Conservation (phyloP, 2,888 invertebrate genomes). For the Ophion costatus region DNA sequence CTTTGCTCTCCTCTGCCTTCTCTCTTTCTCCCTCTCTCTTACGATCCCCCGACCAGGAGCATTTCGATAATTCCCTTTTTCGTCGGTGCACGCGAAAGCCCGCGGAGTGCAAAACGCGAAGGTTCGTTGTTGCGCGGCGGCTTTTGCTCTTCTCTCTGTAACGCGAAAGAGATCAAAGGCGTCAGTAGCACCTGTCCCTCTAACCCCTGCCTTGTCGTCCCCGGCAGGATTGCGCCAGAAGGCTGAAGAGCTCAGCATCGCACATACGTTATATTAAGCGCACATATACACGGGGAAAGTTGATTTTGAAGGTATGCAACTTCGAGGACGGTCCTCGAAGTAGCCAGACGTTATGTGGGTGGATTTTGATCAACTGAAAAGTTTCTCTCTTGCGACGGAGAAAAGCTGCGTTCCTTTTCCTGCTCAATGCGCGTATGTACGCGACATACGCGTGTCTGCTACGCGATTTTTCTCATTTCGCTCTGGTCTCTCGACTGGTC, state of each 20-base stretch:
- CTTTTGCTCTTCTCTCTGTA: conserved; percentile 76
- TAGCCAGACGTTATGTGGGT: not conserved
- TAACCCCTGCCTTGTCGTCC: conserved; percentile 81
- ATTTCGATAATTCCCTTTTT: conserved; percentile 81
- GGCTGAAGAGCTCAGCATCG: conserved; percentile 66
- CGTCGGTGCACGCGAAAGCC: conserved; percentile 64
- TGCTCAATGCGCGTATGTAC: conserved; percentile 60
- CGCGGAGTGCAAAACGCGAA: conserved; percentile 28
- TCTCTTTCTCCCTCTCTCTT: not conserved
- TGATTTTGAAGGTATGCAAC: not conserved
- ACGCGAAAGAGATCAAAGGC: conserved; percentile 83
- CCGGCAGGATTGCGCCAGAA: conserved; percentile 79
- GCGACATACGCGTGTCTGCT: conserved; percentile 6
- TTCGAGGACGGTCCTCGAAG: not conserved
- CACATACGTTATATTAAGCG: conserved; percentile 7
- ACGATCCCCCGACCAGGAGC: conserved; percentile 63
- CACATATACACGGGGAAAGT: not conserved
- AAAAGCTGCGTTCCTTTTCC: conserved; percentile 57
- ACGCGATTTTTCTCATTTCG: conserved; percentile 38
- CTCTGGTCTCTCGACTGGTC: conserved; percentile 30
- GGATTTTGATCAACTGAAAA: conserved; percentile 55
- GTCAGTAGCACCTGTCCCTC: conserved; percentile 84
- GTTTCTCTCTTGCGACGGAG: conserved; percentile 18
- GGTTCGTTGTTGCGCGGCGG: conserved; percentile 61
- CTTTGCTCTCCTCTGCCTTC: not conserved